phyloP scores from a whole-genome alignment of 1,140 invertebrate species.

The Zophobas morio region DNA sequence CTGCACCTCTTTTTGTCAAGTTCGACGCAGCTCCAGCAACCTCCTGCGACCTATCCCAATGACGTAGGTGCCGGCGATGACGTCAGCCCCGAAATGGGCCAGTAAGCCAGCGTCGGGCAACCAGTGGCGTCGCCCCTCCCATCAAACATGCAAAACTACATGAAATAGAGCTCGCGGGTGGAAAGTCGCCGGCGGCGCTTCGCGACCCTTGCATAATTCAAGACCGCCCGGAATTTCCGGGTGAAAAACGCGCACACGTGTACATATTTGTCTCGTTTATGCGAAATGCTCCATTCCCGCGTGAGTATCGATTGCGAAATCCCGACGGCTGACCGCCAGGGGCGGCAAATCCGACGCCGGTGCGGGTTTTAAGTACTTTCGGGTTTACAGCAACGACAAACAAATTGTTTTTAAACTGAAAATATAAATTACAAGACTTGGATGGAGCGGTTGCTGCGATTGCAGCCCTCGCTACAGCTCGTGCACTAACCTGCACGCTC shows the following conservation, averaged over 20 bases:
- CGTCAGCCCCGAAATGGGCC: conserved; percentile 47
- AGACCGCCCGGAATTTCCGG: background rate
- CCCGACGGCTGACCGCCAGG: no score
- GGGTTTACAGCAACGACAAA: no score
- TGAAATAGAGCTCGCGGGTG: conserved; percentile 2
- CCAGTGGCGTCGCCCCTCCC: conserved; percentile 4
- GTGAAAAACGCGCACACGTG: no score
- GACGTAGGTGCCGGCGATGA: conserved; percentile 55
- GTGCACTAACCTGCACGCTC: background rate
- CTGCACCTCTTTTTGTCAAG: background rate
- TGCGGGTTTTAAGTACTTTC: no score
- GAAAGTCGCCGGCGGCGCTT: background rate
- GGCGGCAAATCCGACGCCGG: no score
- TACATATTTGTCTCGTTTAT: no score
- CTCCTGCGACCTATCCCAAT: conserved; percentile 57
- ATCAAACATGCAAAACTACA: conserved; percentile 21
- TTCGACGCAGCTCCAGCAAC: background rate
- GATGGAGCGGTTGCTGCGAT: no score
- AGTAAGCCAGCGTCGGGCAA: conserved; percentile 24
- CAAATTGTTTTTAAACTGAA: no score
- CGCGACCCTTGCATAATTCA: conserved; percentile 20
- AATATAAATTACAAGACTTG: no score
- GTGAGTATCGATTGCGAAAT: no score
- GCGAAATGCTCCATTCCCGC: no score
- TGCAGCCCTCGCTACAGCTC: no score